phyloP scores from a whole-genome alignment of 1,140 invertebrate species.

The Drosophila nasuta region DNA sequence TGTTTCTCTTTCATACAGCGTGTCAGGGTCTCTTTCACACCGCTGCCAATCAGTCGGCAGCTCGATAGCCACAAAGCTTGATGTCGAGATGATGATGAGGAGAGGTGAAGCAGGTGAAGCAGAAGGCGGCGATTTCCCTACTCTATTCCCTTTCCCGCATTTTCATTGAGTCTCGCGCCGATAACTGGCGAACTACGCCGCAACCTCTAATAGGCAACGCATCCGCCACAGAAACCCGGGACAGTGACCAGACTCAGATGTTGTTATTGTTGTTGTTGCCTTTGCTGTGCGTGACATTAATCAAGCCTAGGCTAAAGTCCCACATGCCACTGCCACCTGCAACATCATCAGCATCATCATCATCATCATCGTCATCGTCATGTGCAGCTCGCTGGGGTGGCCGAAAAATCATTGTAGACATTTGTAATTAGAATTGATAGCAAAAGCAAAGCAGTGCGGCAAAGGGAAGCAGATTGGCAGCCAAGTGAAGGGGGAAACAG shows the following conservation, averaged over 20 bases:
- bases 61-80: neutral
- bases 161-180: slow-evolving; percentile 23
- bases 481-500: neutral
- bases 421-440: slow-evolving; percentile 83
- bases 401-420: slow-evolving; percentile 81
- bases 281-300: slow-evolving; percentile 72
- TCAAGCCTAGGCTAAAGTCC: slow-evolving; percentile 58
- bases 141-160: neutral
- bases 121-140: neutral
- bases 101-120: too few relatives aligned
- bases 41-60: slow-evolving; percentile 40
- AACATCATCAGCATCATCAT: slow-evolving; percentile 30
- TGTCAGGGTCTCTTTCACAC: slow-evolving; percentile 27
- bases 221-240: slow-evolving; percentile 45
- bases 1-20: slow-evolving; percentile 17
- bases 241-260: slow-evolving; percentile 40
- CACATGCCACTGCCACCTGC: slow-evolving; percentile 44
- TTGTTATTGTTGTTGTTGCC: slow-evolving; percentile 22
- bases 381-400: slow-evolving; percentile 43
- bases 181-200: slow-evolving; percentile 65
- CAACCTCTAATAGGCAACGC: slow-evolving; percentile 70
- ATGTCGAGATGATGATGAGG: too few relatives aligned
- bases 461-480: slow-evolving; percentile 22
- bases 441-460: slow-evolving; percentile 41
- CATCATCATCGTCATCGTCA: neutral